Conservation (phyloP, 2,113 vertebrate genomes). For the Bettongia penicillata region DNA sequence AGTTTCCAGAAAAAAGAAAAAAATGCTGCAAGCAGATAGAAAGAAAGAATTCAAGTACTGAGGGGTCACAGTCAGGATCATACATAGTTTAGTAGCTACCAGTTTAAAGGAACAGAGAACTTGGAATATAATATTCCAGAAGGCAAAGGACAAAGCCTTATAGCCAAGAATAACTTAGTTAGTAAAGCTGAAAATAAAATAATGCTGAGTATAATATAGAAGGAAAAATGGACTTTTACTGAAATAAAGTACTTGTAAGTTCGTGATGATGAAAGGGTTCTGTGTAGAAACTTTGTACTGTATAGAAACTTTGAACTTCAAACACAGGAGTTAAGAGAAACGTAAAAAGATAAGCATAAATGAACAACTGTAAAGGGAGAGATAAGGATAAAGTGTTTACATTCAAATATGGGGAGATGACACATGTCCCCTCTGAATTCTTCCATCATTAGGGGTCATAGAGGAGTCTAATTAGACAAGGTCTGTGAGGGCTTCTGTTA, state of each 20-base stretch:
- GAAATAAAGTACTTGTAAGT: neutral
- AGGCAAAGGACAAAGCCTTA: no score
- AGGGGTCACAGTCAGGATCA: neutral
- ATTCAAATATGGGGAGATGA: neutral
- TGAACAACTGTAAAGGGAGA: neutral
- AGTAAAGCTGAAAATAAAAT: no score
- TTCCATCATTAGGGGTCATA: neutral
- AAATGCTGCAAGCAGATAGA: neutral
- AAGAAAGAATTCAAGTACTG: neutral
- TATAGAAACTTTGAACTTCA: neutral
- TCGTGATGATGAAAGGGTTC: neutral
- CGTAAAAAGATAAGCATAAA: neutral
- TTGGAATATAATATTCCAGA: neutral
- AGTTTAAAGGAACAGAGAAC: neutral
- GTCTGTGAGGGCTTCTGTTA: no score
- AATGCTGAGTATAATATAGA: neutral
- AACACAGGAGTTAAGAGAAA: neutral
- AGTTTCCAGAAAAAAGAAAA: neutral
- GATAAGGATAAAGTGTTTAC: neutral
- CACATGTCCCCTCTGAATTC: neutral
- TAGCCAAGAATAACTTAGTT: no score
- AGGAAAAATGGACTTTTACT: neutral
- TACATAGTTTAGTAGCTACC: neutral
- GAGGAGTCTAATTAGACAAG: neutral
- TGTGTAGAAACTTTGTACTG: neutral